phyloP scores from a whole-genome alignment of 2,888 invertebrate species.

The Mesorhabditis spiculigera region DNA sequence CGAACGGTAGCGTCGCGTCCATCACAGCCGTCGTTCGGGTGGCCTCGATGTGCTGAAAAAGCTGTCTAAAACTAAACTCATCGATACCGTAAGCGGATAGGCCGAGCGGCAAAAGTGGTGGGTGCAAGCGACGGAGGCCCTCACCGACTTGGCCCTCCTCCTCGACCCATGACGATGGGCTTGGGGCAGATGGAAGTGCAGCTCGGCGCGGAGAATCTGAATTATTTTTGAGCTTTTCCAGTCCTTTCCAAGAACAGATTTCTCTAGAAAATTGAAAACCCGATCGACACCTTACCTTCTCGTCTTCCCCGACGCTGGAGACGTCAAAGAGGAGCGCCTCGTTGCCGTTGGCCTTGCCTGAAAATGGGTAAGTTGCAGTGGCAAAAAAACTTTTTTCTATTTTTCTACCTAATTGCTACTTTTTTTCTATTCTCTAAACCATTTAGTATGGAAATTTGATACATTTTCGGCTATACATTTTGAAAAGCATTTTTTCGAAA shows the following conservation, averaged over 20 bases:
- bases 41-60: slow-evolving; percentile 1
- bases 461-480: background rate
- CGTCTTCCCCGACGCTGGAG: background rate
- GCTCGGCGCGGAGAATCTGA: background rate
- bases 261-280: too few relatives aligned
- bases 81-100: background rate
- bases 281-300: too few relatives aligned
- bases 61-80: too few relatives aligned
- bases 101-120: background rate
- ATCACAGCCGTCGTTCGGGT: background rate
- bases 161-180: background rate
- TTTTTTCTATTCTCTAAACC: background rate
- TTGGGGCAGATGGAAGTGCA: background rate
- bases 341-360: slow-evolving; percentile 2
- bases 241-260: too few relatives aligned
- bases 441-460: background rate
- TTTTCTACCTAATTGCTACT: background rate
- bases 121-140: background rate
- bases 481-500: background rate
- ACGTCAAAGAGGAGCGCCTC: slow-evolving; percentile 5
- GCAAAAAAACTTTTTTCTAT: background rate
- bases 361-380: background rate
- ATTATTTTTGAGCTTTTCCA: too few relatives aligned
- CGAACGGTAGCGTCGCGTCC: background rate
- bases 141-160: slow-evolving; percentile 2